Percentiles rank a stretch among this genome's conserved stretches.
Conservation (phyloP, 2,113 vertebrate species). For the Grallaria varia region DNA sequence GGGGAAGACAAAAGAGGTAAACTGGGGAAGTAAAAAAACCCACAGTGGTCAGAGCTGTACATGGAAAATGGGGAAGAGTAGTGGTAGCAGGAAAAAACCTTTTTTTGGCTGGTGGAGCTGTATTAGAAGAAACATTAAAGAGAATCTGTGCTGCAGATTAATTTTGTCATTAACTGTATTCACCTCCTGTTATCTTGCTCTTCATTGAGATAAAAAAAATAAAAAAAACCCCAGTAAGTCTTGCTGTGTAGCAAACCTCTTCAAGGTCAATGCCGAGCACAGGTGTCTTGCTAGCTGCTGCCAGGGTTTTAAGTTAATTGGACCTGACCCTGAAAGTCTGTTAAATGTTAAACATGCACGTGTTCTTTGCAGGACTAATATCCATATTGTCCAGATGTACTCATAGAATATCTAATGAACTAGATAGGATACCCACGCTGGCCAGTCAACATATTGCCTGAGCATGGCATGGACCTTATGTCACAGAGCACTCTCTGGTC, state of each 20-base stretch:
- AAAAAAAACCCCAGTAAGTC: background rate
- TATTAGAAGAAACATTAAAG: background rate
- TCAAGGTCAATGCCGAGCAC: background rate
- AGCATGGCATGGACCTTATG: background rate
- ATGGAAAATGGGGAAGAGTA: background rate
- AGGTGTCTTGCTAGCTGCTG: background rate
- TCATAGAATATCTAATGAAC: background rate
- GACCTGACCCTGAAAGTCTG: background rate
- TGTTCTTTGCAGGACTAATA: background rate
- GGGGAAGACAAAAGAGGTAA: background rate
- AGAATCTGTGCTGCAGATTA: background rate
- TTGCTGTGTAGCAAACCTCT: background rate
- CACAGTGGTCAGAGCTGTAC: background rate
- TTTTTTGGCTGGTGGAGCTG: background rate
- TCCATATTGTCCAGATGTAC: background rate
- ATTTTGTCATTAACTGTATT: background rate
- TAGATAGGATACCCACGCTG: background rate
- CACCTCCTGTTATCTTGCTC: background rate
- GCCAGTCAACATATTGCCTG: background rate
- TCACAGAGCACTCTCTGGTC: fast-evolving
- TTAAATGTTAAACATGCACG: background rate
- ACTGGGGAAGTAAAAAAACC: no score
- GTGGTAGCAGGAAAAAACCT: background rate
- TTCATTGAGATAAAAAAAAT: background rate
- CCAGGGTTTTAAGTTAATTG: background rate